Evolutionary conservation across 2,888 invertebrate species (phyloP), one percentile per base, ranked within the genome.

Genomic region (Gnatocerus cornutus): DNA sequence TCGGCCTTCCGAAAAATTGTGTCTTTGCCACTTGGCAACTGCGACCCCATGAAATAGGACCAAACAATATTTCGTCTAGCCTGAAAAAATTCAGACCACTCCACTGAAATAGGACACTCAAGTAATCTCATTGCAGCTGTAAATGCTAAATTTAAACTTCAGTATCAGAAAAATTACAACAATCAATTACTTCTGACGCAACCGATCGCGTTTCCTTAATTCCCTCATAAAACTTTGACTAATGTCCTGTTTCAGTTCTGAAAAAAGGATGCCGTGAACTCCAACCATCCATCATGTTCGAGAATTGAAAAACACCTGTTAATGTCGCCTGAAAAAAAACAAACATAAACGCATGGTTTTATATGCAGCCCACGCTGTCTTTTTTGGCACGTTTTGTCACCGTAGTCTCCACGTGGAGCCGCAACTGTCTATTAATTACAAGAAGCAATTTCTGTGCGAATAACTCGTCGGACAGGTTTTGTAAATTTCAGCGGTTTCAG

Each of bases 401-500:
- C 27, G 16, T 43, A 1, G 27, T 9, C 12, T 50, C 37, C 62
- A 62, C 62, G 62, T 50, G 61, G 45, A 59, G 37, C 33, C 33
- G 13, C 48, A 16, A 62, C 33, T 37, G 45, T 39, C 56, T 13
- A 65, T 65, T 43, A 65, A 55, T 65, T 56, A 56, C 21, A 43
- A 33, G 52, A 52, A 62, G 48, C 61, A 37, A 48, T 62, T 62
- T 62, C 53, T 39, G 46, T 30, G 68, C 67, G 50, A 62, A 69
- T 69, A 68, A 45, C 55, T 39, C 33, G 68, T 39, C 37, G 12
- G 62, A 68, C 68, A 48, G 55, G 68, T 68, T 68, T 68, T 61
- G 52, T 58, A 16, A 61, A 68, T 55, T 68, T 66, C 58, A 37
- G 58, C 58, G 50, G 56, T 65, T 65, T 68, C 67, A 68, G 67